These are phyloP conservation scores for Ceyx margarethae DNA, from an alignment of 2,113 vertebrate species.

Conservation along the genomic window DNA sequence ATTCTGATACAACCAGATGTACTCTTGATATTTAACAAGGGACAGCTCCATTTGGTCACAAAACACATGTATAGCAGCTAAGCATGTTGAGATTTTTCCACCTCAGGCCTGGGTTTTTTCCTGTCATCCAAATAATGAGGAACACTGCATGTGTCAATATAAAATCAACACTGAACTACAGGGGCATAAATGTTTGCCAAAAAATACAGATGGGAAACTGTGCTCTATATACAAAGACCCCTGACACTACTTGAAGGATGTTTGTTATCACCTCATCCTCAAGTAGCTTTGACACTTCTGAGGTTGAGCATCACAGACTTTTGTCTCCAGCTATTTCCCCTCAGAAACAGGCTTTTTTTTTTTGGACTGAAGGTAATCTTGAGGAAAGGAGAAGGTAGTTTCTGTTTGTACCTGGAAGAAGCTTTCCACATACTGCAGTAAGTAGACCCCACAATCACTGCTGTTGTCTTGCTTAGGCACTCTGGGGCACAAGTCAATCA, in stretches of 20 bases:
- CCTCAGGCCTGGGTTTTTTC: background rate
- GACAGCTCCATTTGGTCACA: background rate
- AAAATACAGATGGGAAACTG: background rate
- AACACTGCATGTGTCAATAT: background rate
- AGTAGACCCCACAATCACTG: slow-evolving; percentile 94
- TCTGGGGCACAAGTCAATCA: slow-evolving; percentile 85
- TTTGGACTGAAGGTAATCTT: background rate
- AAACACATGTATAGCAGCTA: background rate
- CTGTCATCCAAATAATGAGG: accelerated
- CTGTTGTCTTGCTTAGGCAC: slow-evolving; percentile 96
- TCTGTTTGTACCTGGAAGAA: slow-evolving; percentile 86
- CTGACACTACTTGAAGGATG: background rate
- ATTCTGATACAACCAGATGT: background rate
- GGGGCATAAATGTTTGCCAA: background rate
- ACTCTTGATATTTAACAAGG: background rate
- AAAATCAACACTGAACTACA: background rate
- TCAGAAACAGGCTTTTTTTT: background rate
- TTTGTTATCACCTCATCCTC: background rate
- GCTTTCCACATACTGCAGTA: slow-evolving; percentile 94
- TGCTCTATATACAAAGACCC: background rate
- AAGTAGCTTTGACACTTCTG: background rate
- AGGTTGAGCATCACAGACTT: background rate
- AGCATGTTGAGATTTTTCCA: background rate
- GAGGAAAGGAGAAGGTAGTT: background rate
- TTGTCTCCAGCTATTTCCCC: background rate